Evolutionary conservation across 2,888 invertebrate genomes (phyloP), one percentile per base, ranked within the genome.

Genomic region (Netelia inedita): DNA sequence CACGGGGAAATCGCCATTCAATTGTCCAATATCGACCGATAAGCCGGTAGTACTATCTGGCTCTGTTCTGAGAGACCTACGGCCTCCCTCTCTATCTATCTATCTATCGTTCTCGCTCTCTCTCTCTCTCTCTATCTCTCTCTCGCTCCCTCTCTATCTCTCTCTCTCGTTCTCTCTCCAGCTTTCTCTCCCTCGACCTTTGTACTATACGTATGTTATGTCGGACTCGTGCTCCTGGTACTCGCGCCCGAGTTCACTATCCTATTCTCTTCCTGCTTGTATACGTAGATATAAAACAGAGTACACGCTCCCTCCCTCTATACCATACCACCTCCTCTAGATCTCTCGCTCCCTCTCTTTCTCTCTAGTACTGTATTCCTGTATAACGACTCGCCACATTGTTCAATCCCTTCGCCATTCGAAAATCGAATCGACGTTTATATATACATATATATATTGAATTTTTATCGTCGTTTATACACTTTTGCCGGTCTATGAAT

Each of bases 1-100:
- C 89, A 85, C 85, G 85, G 92, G 91, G 90, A 91, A 92, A 92
- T 92, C 91, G 92, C 86, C 88, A 92, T 92, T 92, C 91, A 91
- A 92, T 93, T 90, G 91, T 90, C 87, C 90, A 87, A 88, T 89
- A 91, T 89, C 88, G 89, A 89, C 21, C 73, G 76, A 72, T 85
- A 74, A 85, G 75, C 80, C 75, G 50, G 55, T 23, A 28, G 79
- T 72, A 63, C 46, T 74, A 74, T 79, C 79, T 74, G 23, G 55
- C 35, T 35, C 14, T 16, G 41, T 79, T 71, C 74, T 74, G 53
- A 74, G 55, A 63, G 73, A 63, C 50, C 68, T 28, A 75, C 57
- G 78, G 11, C 43, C 21, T 59, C 16, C 19, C 6, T 55, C 53
- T 35, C 46, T 66, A 66, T 28, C 35, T 11, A 43, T 46, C 68